These are phyloP conservation scores for Tolypeutes matacus DNA, from an alignment of 2,797 vertebrate genomes.

Conservation along the genomic window DNA sequence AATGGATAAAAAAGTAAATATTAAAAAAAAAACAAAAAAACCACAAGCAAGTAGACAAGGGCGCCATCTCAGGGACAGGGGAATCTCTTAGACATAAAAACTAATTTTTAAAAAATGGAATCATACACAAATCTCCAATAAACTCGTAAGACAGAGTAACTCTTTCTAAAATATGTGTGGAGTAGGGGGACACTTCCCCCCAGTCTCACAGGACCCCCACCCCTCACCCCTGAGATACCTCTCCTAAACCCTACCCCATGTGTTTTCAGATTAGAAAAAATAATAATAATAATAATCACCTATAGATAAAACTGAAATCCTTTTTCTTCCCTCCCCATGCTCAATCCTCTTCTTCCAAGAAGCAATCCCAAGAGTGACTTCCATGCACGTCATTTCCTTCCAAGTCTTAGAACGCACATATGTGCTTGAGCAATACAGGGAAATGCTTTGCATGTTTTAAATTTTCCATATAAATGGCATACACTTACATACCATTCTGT, in stretches of 20 bases:
- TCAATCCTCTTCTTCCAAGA: fast-evolving
- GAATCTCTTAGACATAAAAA: no score
- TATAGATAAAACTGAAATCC: no score
- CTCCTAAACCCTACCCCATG: not conserved
- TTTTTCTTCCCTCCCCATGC: not conserved
- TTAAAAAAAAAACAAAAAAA: no score
- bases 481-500: not conserved
- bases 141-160: not conserved
- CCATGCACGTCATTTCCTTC: not conserved
- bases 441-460: fast-evolving
- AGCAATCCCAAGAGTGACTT: not conserved
- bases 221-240: not conserved
- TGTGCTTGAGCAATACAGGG: fast-evolving
- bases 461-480: not conserved
- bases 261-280: not conserved
- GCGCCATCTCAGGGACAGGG: no score
- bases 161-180: not conserved
- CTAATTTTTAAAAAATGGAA: not conserved
- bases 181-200: not conserved
- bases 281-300: not conserved
- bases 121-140: not conserved
- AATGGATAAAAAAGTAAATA: no score
- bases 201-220: no score
- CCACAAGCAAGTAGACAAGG: no score
- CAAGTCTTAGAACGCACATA: fast-evolving